Conservation (phyloP, 2,113 vertebrate species). For the Okapia johnstoni region DNA sequence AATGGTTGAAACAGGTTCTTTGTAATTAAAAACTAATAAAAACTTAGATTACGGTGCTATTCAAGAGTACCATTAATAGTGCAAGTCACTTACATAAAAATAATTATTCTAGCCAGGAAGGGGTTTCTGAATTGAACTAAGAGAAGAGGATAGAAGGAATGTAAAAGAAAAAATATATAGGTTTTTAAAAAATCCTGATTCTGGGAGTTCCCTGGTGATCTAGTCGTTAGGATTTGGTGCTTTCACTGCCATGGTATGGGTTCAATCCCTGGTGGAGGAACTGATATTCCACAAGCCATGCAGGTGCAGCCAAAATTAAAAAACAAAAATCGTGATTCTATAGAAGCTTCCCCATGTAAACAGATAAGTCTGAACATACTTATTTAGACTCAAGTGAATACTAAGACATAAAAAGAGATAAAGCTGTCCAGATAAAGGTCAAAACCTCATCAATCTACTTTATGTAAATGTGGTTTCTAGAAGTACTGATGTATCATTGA, state of each 20-base stretch:
- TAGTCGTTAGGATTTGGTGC: not conserved
- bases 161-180: not conserved
- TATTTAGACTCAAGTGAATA: not conserved
- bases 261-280: not conserved
- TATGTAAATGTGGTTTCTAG: not conserved
- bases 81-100: not conserved
- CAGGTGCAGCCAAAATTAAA: not conserved
- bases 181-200: not conserved
- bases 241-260: not conserved
- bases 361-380: not conserved
- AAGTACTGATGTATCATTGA: not conserved
- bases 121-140: not conserved
- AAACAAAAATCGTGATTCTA: not conserved
- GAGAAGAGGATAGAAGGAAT: not conserved
- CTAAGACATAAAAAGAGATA: not conserved
- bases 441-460: not conserved
- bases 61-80: not conserved
- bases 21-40: slow-evolving; percentile 43
- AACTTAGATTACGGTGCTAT: not conserved
- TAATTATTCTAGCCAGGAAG: not conserved
- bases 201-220: not conserved
- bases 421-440: not conserved
- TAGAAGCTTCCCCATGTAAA: not conserved
- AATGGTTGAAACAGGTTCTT: not conserved
- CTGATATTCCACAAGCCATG: not conserved